Evolutionary conservation across 2,797 vertebrate species (phyloP).

Genomic region (Halcyon chelicuti): DNA sequence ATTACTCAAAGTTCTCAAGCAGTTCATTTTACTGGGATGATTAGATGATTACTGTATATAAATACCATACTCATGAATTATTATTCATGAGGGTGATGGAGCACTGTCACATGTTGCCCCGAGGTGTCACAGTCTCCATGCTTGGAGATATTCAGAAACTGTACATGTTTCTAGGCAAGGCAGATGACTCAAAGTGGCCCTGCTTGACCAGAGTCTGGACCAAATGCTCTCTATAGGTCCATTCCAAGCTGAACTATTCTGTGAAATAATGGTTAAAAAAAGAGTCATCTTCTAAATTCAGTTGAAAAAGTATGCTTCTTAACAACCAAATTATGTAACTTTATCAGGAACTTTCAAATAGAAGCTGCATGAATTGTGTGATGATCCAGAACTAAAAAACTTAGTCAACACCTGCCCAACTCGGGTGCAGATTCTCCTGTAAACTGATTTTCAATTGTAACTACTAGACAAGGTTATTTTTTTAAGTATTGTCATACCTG

Average conservation of each 20-base stretch:
- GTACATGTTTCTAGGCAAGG: neutral
- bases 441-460: neutral
- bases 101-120: neutral
- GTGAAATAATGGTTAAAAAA: neutral
- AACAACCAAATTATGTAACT: neutral
- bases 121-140: rapidly evolving
- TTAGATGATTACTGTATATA: neutral
- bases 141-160: neutral
- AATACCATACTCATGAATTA: rapidly evolving
- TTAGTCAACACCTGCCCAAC: neutral
- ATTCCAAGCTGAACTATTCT: neutral
- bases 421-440: neutral
- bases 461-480: neutral
- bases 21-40: neutral
- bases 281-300: neutral
- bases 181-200: neutral
- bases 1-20: neutral
- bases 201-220: neutral
- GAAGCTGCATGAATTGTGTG: neutral
- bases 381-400: neutral
- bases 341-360: neutral
- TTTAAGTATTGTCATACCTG: neutral
- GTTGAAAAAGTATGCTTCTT: neutral
- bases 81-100: neutral
- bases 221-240: neutral